Conservation (phyloP, 2,888 invertebrate species). For the Mesorhabditis sp. region DNA sequence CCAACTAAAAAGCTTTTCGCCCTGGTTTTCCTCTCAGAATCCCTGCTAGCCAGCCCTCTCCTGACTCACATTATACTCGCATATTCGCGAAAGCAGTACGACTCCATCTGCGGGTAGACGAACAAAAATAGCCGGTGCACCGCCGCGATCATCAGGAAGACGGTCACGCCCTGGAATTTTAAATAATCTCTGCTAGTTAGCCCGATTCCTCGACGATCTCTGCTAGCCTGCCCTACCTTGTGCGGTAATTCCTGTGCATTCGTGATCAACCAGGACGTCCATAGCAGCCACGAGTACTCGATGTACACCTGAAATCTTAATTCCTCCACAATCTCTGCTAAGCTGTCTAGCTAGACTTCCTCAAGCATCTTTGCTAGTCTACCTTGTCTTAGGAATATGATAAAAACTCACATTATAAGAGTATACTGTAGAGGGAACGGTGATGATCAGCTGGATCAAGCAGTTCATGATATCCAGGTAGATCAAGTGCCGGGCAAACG, state of each 20-base stretch:
- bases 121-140: neutral
- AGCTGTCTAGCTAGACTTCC: too few relatives aligned
- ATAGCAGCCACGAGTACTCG: neutral
- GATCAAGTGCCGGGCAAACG: neutral
- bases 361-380: too few relatives aligned
- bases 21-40: too few relatives aligned
- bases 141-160: neutral
- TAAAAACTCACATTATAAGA: neutral
- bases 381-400: too few relatives aligned
- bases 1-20: neutral
- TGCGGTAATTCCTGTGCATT: neutral
- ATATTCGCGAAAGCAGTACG: conserved; percentile 1
- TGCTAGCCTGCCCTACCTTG: neutral
- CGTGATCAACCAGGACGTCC: neutral
- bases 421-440: neutral
- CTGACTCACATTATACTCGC: conserved; percentile 2
- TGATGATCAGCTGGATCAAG: neutral
- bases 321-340: too few relatives aligned
- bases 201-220: neutral
- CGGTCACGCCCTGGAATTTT: conserved; percentile 6
- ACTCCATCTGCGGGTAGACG: neutral
- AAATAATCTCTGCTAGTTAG: neutral
- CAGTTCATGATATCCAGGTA: neutral
- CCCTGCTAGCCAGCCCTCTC: neutral
- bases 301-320: too few relatives aligned